Percentiles rank a stretch among this genome's conserved stretches.
phyloP scores from a whole-genome alignment of 2,797 vertebrate genomes.

The Mormyrops attenuatus region DNA sequence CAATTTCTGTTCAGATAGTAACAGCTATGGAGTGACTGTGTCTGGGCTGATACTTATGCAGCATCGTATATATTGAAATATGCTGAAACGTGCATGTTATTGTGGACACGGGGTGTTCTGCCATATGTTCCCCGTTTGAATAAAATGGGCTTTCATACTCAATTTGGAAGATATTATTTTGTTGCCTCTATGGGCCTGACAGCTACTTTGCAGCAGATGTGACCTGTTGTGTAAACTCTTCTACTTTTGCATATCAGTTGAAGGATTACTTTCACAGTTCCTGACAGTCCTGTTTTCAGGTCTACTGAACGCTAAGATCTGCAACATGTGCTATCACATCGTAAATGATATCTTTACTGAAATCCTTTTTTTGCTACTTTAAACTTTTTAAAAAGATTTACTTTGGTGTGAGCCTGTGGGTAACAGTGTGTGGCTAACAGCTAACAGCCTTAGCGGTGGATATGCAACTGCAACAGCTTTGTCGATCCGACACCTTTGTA shows the following conservation, averaged over 20 bases:
- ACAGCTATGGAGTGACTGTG: background rate
- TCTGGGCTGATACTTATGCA: background rate
- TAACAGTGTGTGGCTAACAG: background rate
- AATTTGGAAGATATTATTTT: constrained; percentile 2
- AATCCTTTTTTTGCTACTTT: background rate
- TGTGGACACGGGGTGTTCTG: background rate
- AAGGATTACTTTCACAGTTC: constrained; percentile 59
- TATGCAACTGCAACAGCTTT: constrained; percentile 18
- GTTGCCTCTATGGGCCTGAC: background rate
- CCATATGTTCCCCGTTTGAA: background rate
- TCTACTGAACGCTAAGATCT: constrained; percentile 45
- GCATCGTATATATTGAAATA: background rate
- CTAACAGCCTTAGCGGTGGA: constrained; percentile 10
- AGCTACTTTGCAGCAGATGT: background rate
- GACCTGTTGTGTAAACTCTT: background rate
- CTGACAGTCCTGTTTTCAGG: constrained; percentile 52
- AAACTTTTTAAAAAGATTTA: background rate
- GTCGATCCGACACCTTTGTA: constrained; percentile 39
- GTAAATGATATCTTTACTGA: background rate
- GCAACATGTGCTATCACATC: background rate
- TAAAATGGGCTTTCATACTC: background rate
- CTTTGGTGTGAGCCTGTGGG: background rate
- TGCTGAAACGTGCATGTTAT: background rate
- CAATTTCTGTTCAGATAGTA: background rate
- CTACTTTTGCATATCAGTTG: constrained; percentile 29